These are phyloP conservation scores for Polymixis lichenea DNA, from an alignment of 2,888 invertebrate genomes.

Conservation along the genomic window DNA sequence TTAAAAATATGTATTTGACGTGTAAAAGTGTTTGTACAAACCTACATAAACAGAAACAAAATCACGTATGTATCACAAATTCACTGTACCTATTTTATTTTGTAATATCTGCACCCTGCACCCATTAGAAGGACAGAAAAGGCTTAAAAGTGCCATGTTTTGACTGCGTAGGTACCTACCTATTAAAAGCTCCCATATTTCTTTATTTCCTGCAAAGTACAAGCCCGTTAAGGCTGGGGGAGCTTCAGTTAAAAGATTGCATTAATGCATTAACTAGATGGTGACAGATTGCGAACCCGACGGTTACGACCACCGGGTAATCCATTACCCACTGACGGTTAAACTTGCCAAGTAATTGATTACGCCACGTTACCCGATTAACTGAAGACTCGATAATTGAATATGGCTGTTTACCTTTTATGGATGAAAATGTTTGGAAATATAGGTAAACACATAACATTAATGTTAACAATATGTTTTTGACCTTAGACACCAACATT, in stretches of 20 bases:
- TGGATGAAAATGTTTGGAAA: background rate
- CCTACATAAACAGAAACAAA: too few species aligned
- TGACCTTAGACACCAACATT: background rate
- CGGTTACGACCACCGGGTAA: slow-evolving; percentile 51
- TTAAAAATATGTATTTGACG: too few species aligned
- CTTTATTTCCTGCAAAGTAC: slow-evolving; percentile 43
- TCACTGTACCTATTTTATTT: too few species aligned
- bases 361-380: slow-evolving; percentile 48
- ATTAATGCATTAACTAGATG: slow-evolving; percentile 64
- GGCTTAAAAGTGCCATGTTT: background rate
- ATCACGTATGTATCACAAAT: too few species aligned
- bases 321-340: slow-evolving; percentile 62
- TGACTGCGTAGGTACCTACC: background rate
- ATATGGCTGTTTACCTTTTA: background rate
- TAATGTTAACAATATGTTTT: background rate
- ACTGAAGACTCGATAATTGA: slow-evolving; percentile 16
- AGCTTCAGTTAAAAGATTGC: slow-evolving; percentile 60
- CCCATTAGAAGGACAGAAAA: background rate
- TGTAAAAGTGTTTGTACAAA: too few species aligned
- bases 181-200: slow-evolving; percentile 19
- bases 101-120: background rate
- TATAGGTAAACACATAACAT: background rate
- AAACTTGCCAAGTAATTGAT: slow-evolving; percentile 60
- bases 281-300: slow-evolving; percentile 62
- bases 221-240: slow-evolving; percentile 7